Evolutionary conservation across 2,797 vertebrate species (phyloP).

Genomic region (Gymnodraco acuticeps): DNA sequence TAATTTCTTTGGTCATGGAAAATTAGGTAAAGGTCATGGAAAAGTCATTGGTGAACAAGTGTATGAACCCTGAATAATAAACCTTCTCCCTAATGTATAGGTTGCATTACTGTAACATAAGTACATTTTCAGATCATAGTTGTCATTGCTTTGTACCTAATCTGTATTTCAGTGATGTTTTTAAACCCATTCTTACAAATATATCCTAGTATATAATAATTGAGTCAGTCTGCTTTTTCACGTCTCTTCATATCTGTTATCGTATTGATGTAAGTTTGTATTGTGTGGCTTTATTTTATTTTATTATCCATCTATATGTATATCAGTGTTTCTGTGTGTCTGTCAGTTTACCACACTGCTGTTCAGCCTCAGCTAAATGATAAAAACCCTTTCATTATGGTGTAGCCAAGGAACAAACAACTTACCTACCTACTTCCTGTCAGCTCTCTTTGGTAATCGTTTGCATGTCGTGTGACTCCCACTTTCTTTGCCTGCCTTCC

Average conservation of each 20-base stretch:
- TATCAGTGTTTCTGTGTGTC: conserved; percentile 42
- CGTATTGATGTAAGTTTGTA: conserved; percentile 32
- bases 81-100: neutral
- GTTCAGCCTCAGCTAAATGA: conserved; percentile 43
- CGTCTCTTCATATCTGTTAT: conserved; percentile 31
- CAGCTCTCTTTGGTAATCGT: conserved; percentile 72
- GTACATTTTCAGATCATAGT: conserved; percentile 6
- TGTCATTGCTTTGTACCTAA: neutral
- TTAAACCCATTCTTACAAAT: conserved; percentile 2
- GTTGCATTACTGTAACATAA: conserved; percentile 16
- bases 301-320: conserved; percentile 18
- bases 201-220: neutral
- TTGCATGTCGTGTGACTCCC: conserved; percentile 82
- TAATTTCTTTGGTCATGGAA: too few relatives aligned
- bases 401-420: conserved; percentile 52
- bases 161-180: neutral
- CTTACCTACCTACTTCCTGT: conserved; percentile 45
- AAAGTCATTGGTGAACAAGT: too few relatives aligned
- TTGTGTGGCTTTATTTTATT: neutral
- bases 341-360: conserved; percentile 39
- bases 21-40: too few relatives aligned
- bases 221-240: conserved; percentile 1
- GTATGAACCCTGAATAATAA: neutral
- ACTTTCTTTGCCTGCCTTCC: conserved; percentile 85
- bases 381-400: conserved; percentile 24